phyloP scores from a whole-genome alignment of 2,888 invertebrate genomes.

The Villa cingulata region DNA sequence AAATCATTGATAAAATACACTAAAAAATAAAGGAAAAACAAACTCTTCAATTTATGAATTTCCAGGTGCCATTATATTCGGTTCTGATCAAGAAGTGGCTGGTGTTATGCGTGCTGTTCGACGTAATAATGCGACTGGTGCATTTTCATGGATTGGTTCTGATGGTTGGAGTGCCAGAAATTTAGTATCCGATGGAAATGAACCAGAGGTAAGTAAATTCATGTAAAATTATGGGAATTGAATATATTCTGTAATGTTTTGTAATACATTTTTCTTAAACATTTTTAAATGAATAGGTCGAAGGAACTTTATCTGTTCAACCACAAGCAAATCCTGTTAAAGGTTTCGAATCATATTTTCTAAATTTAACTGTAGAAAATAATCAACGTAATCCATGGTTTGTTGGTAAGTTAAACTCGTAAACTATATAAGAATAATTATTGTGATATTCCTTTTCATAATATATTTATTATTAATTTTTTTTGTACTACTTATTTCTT shows the following conservation, averaged over 20 bases:
- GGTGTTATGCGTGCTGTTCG: conserved; percentile 89
- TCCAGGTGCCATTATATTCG: conserved; percentile 85
- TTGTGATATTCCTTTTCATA: neutral
- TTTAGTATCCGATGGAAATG: conserved; percentile 75
- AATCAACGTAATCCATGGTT: conserved; percentile 94
- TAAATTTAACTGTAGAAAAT: conserved; percentile 67
- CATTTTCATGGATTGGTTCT: conserved; percentile 91
- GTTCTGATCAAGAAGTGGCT: conserved; percentile 92
- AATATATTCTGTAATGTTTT: neutral
- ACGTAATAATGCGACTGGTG: conserved; percentile 71
- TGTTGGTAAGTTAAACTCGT: conserved; percentile 50
- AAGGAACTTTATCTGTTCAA: conserved; percentile 89
- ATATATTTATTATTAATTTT: neutral
- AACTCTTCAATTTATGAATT: neutral
- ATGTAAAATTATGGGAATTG: neutral
- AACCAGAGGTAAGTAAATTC: conserved; percentile 50
- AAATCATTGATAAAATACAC: too few relatives aligned
- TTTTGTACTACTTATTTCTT: neutral
- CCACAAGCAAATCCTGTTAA: conserved; percentile 81
- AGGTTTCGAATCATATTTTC: conserved; percentile 80
- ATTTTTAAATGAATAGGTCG: conserved; percentile 39
- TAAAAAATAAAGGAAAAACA: neutral
- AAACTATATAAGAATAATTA: too few relatives aligned
- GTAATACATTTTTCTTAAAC: conserved; percentile 1
- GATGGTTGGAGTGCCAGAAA: conserved; percentile 91